Base-by-base conservation (phyloP, 2,113 vertebrate genomes). In the Odontesthes bonariensis region DNA sequence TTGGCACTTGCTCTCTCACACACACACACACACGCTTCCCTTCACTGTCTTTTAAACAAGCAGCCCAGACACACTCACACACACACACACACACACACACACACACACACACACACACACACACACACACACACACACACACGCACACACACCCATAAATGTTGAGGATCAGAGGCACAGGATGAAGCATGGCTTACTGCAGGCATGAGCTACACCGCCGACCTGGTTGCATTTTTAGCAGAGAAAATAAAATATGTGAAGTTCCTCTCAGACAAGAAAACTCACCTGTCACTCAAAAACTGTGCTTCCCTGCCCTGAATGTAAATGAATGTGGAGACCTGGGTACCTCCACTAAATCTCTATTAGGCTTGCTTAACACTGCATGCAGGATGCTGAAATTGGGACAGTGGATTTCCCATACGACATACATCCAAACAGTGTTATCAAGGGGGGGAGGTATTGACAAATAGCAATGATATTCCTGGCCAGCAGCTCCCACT, bases 161-260 rank as follows among this genome's bases (percentile, higher is more conserved):
- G 8, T n/a, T 53, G 74, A 85, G 87, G 85, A 93, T 90, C 87
- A 93, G 83, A 89, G 53, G 76, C 83, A 68, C 86, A 87, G 86
- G 86, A 91, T 90, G 89, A 88, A 87, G 88, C 75, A 73, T 35
- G 35, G 83, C 87, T 87, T 84, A 90, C 87, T 84, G 91, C 86
- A 89, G 88, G 86, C 89, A 81, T 79, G 83, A 84, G 89, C 82
- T 82, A 87, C 84, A 77, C 73, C 81, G 64, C 82, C 35, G 35
- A 1, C 89, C 79, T 57, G 84, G 79, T 89, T 93, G 86, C 86
- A 92, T 90, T 90, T 92, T 90, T 90, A 92, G 89, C 83, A 77
- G 81, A 68, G 77, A 67, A 85, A 89, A 87, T 83, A 82, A 87
- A 84, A 86, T 89, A 84, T 91, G 79, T 89, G 66, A 87, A 73